phyloP scores from a whole-genome alignment of 2,888 invertebrate genomes.

The Lucinisca nassula region DNA sequence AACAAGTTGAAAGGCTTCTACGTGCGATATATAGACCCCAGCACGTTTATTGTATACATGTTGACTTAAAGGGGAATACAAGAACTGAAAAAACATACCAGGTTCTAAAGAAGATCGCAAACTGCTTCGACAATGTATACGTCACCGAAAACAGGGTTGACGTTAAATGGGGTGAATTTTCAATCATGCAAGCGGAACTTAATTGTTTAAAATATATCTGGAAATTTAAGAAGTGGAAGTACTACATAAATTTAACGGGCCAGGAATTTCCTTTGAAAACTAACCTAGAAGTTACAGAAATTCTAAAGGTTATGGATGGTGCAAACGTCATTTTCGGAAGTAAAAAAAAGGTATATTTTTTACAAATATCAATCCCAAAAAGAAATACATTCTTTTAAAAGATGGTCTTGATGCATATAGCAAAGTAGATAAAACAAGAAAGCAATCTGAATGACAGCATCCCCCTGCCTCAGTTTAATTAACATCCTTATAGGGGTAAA shows the following conservation, averaged over 20 bases:
- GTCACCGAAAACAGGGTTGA: slow-evolving; percentile 61
- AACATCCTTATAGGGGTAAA: too few relatives aligned
- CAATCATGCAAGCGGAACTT: slow-evolving; percentile 76
- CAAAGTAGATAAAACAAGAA: too few relatives aligned
- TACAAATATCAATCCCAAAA: too few relatives aligned
- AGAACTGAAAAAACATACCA: slow-evolving; percentile 36
- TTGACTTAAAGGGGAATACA: slow-evolving; percentile 63
- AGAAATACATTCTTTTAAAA: too few relatives aligned
- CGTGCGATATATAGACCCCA: slow-evolving; percentile 75
- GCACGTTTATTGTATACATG: slow-evolving; percentile 78
- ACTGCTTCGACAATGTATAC: slow-evolving; percentile 73
- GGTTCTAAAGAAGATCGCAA: slow-evolving; percentile 41
- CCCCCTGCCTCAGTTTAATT: too few relatives aligned
- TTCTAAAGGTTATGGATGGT: slow-evolving; percentile 32
- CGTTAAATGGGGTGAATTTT: slow-evolving; percentile 77
- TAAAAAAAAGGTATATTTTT: too few relatives aligned
- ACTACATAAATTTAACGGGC: slow-evolving; percentile 48
- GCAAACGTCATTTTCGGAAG: slow-evolving; percentile 76
- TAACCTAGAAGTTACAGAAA: slow-evolving; percentile 39
- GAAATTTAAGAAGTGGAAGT: slow-evolving; percentile 42
- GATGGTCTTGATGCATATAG: too few relatives aligned
- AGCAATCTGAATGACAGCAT: too few relatives aligned
- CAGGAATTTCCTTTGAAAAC: slow-evolving; percentile 48
- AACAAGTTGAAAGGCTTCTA: slow-evolving; percentile 71
- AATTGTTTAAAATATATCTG: slow-evolving; percentile 74